A percentile compares a stretch with the other conserved stretches of the same genome.
These are phyloP conservation scores for Baronia brevicornis DNA, from an alignment of 2,888 invertebrate genomes.

Conservation along the genomic window DNA sequence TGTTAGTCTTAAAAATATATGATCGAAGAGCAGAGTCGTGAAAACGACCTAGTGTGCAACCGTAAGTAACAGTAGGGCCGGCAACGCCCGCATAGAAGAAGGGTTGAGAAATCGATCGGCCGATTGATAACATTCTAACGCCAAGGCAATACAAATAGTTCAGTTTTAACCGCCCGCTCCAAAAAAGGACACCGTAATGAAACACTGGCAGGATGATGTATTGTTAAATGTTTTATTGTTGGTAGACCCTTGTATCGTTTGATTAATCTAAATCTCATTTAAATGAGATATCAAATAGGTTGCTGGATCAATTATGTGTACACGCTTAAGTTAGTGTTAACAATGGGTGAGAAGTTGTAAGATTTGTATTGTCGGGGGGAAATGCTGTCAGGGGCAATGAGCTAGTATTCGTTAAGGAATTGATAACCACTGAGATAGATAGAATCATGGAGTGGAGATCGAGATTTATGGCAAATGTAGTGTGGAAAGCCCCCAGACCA, in stretches of 20 bases:
- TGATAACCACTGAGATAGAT: too few relatives aligned
- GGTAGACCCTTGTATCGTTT: conserved; percentile 60
- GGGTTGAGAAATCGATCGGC: conserved; percentile 63
- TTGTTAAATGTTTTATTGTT: conserved; percentile 63
- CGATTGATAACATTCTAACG: conserved; percentile 51
- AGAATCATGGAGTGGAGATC: too few relatives aligned
- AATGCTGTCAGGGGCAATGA: conserved; percentile 1
- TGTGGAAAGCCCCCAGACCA: too few relatives aligned
- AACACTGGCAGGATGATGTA: conserved; percentile 60
- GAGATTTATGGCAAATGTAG: too few relatives aligned
- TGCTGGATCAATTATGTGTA: conserved; percentile 54
- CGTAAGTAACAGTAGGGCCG: conserved; percentile 40
- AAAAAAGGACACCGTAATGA: conserved; percentile 56
- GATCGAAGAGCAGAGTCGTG: background rate
- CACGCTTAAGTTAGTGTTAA: conserved; percentile 50
- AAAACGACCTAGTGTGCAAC: too few relatives aligned
- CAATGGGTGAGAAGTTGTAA: conserved; percentile 26
- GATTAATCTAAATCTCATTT: conserved; percentile 65
- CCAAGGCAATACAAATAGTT: conserved; percentile 64
- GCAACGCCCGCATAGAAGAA: conserved; percentile 42
- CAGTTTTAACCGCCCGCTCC: conserved; percentile 45
- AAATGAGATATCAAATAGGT: conserved; percentile 61
- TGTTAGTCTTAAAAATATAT: too few relatives aligned
- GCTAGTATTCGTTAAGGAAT: too few relatives aligned
- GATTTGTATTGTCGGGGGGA: background rate